Base-by-base conservation (phyloP, 53 echinoderm and acorn worm genomes). In the Temnopleurus reevesii region DNA sequence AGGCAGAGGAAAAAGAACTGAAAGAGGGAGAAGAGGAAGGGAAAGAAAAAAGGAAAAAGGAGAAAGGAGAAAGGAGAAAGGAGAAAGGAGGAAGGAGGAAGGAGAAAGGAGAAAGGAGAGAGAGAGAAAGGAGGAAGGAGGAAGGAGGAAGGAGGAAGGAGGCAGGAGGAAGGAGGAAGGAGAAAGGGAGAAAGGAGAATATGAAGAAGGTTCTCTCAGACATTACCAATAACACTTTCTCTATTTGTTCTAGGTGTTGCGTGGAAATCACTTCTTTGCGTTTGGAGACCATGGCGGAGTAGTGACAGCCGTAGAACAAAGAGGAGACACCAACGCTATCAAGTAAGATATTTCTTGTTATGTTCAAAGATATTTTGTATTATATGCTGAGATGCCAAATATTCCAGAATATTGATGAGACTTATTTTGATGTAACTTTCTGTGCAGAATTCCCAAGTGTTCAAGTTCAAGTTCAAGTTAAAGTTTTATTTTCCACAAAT, bases 201-300 rank as follows among this genome's bases (percentile, higher is more conserved):
- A 51, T 8, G 15, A 15, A 51, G 53, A 51, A 15, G 53, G 53
- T n/a, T n/a, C n/a, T n/a, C n/a, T n/a, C n/a, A n/a, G n/a, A n/a
- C n/a, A n/a, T n/a, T n/a, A n/a, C n/a, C n/a, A n/a, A n/a, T n/a
- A n/a, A n/a, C n/a, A n/a, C n/a, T 18, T 41, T 66, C 9, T 66
- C 4, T 66, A 15, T 77, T 46, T 57, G 46, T 58, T 59, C 12
- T 60, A 97, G 95, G 94, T 92, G 9, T 86, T 98, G 45, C 34
- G 71, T 23, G 98, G 93, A 4, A 90, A 91, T 7, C 90, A 96
- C 77, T 98, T 91, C 92, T 98, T 89, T 77, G 85, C 96, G 1
- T 94, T 98, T 76, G 98, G 96, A 8, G 98, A 98, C 66, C 98
- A 98, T 28, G 98, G 98, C 8, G 98, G 98, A 2, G 86, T 98